Evolutionary conservation across 2,888 invertebrate genomes (phyloP).

Genomic region (Tinea pellionella): DNA sequence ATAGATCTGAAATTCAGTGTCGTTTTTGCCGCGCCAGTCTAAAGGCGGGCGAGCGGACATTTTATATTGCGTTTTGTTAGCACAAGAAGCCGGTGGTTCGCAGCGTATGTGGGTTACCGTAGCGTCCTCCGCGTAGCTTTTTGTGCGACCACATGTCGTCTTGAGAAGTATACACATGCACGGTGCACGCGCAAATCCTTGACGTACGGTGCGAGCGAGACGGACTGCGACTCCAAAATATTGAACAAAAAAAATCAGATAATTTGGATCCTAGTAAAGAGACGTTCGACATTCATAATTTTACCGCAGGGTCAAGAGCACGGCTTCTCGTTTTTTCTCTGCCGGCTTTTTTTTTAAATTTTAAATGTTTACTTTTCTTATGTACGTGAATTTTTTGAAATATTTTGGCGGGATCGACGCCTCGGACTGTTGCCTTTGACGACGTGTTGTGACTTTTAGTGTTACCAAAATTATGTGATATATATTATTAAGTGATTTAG

Average conservation of each 20-base stretch:
- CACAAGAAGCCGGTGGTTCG: slow-evolving; percentile 39
- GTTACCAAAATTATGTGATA: slow-evolving; percentile 67
- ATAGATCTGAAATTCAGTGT: slow-evolving; percentile 71
- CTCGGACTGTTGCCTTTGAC: slow-evolving; percentile 62
- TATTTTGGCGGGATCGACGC: slow-evolving; percentile 50
- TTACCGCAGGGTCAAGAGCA: slow-evolving; percentile 64
- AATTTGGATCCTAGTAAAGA: slow-evolving; percentile 65
- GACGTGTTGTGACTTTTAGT: slow-evolving; percentile 66
- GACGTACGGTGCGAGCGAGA: slow-evolving; percentile 37
- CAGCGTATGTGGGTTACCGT: slow-evolving; percentile 27
- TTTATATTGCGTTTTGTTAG: slow-evolving; percentile 25
- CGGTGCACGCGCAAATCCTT: slow-evolving; percentile 26
- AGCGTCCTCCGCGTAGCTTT: slow-evolving; percentile 23
- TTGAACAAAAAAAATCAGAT: slow-evolving; percentile 63
- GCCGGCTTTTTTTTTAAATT: slow-evolving; percentile 36
- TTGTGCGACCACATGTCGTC: slow-evolving; percentile 54
- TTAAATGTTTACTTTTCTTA: slow-evolving; percentile 58
- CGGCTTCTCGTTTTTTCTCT: slow-evolving; percentile 50
- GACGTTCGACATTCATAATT: slow-evolving; percentile 65
- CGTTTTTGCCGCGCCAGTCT: slow-evolving; percentile 70
- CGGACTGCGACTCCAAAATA: slow-evolving; percentile 54
- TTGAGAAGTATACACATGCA: slow-evolving; percentile 31
- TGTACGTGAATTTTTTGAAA: slow-evolving; percentile 59
- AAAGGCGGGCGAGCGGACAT: slow-evolving; percentile 61
- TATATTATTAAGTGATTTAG: slow-evolving; percentile 48